These are phyloP conservation scores for Drosophila prosaltans DNA, from an alignment of 1,140 invertebrate species.

Conservation along the genomic window DNA sequence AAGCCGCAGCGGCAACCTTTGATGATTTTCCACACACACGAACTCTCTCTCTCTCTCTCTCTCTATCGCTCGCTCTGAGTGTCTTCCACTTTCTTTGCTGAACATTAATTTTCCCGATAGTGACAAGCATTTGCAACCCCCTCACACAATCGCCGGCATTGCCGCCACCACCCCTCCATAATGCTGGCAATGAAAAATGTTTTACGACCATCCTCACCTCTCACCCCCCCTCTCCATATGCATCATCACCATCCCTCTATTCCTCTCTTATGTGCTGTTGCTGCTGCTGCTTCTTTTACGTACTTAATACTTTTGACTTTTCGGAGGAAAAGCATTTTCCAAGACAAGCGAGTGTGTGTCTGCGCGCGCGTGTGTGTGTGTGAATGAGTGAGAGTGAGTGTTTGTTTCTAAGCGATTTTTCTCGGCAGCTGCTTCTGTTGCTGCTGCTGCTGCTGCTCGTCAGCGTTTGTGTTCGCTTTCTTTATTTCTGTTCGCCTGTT, in stretches of 20 bases:
- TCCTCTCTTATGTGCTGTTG: slow-evolving; percentile 41
- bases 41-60: slow-evolving; percentile 31
- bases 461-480: slow-evolving; percentile 33
- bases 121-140: slow-evolving; percentile 69
- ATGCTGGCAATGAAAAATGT: slow-evolving; percentile 61
- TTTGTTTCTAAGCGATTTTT: slow-evolving; percentile 70
- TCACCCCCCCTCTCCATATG: not conserved
- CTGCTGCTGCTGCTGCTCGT: slow-evolving; percentile 29
- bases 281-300: slow-evolving; percentile 52
- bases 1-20: slow-evolving; percentile 78
- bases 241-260: slow-evolving; percentile 46
- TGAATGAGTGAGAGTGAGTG: slow-evolving; percentile 28
- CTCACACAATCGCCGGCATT: slow-evolving; percentile 37
- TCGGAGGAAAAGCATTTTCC: slow-evolving; percentile 78
- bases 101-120: slow-evolving; percentile 69
- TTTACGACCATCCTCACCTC: slow-evolving; percentile 52
- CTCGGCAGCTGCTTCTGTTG: slow-evolving; percentile 36
- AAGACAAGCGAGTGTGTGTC: slow-evolving; percentile 25
- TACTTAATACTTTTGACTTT: slow-evolving; percentile 80
- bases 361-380: slow-evolving; percentile 16
- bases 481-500: slow-evolving; percentile 68
- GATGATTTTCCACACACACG: slow-evolving; percentile 73
- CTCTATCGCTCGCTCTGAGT: slow-evolving; percentile 13
- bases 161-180: slow-evolving; percentile 37
- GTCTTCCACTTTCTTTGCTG: slow-evolving; percentile 3